Conservation (phyloP, 1,140 invertebrate species). For the Cyclargus thomasi region DNA sequence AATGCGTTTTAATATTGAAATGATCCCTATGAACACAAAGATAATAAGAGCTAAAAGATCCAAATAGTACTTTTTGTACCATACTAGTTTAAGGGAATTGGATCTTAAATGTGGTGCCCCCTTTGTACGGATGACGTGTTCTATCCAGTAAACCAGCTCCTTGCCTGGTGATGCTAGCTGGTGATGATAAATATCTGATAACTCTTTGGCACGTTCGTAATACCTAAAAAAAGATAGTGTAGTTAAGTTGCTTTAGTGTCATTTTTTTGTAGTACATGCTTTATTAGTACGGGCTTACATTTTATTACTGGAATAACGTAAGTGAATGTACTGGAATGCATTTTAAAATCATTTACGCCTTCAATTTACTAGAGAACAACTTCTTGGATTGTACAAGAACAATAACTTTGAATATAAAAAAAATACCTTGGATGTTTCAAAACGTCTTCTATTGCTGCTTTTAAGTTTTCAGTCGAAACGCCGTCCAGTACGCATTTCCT, state of each 20-base stretch:
- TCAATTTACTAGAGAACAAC: too few species aligned
- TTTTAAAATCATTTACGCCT: too few species aligned
- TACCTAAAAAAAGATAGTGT: neutral
- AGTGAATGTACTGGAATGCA: too few species aligned
- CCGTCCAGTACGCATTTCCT: neutral
- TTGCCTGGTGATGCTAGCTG: slow-evolving; percentile 26
- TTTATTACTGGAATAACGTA: too few species aligned
- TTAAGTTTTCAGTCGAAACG: neutral
- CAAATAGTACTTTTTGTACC: slow-evolving; percentile 37
- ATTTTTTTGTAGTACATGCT: neutral
- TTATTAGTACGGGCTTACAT: neutral
- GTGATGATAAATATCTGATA: slow-evolving; percentile 35
- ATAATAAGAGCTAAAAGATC: slow-evolving; percentile 24
- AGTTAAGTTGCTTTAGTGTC: neutral
- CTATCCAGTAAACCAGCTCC: slow-evolving; percentile 41
- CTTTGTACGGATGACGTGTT: slow-evolving; percentile 35
- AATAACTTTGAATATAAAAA: neutral
- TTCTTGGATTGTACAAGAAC: too few species aligned
- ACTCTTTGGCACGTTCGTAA: slow-evolving; percentile 8
- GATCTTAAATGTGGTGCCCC: slow-evolving; percentile 60
- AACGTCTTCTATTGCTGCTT: neutral
- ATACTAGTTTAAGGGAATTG: slow-evolving; percentile 58
- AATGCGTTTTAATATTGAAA: neutral
- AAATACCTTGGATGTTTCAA: neutral
- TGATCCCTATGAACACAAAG: neutral